Percentiles rank a stretch among this genome's conserved stretches.
Evolutionary conservation across 2,797 vertebrate species (phyloP).

Genomic region (Lutjanus campechanus): DNA sequence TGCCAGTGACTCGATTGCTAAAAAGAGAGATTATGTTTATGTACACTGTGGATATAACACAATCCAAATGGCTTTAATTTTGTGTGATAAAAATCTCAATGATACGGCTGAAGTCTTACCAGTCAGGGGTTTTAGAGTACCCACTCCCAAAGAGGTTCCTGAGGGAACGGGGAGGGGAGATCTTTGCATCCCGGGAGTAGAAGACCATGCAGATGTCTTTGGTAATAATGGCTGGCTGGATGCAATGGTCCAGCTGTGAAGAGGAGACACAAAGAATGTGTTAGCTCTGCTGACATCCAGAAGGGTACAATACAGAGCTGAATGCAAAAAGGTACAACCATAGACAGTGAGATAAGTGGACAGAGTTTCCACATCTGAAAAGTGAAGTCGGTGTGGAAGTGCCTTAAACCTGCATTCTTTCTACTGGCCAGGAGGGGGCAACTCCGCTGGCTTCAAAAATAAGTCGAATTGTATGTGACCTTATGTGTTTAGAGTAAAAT

Average conservation of each 20-base stretch:
- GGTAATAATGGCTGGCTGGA: slow-evolving; percentile 97
- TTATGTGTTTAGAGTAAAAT: no score
- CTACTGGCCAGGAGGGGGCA: no score
- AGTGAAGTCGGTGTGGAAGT: no score
- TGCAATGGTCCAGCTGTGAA: slow-evolving; percentile 96
- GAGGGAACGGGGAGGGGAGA: slow-evolving; percentile 95
- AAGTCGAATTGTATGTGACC: no score
- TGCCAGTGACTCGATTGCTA: slow-evolving; percentile 97
- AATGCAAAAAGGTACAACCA: neutral
- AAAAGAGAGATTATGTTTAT: slow-evolving; percentile 47
- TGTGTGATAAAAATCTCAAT: neutral
- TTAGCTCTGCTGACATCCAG: neutral
- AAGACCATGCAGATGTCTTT: slow-evolving; percentile 99
- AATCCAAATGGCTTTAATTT: neutral
- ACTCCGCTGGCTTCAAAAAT: no score
- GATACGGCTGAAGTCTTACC: slow-evolving; percentile 81
- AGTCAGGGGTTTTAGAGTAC: slow-evolving; percentile 96
- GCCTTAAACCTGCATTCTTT: no score
- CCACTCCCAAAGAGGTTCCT: slow-evolving; percentile 96
- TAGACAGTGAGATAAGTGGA: no score
- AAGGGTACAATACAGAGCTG: neutral
- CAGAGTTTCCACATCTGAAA: no score
- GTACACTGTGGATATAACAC: neutral
- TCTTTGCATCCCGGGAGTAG: slow-evolving; percentile 97
- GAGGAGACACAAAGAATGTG: slow-evolving; percentile 14